These are phyloP conservation scores for Hydropotes inermis DNA, from an alignment of 2,113 vertebrate genomes.

Conservation along the genomic window DNA sequence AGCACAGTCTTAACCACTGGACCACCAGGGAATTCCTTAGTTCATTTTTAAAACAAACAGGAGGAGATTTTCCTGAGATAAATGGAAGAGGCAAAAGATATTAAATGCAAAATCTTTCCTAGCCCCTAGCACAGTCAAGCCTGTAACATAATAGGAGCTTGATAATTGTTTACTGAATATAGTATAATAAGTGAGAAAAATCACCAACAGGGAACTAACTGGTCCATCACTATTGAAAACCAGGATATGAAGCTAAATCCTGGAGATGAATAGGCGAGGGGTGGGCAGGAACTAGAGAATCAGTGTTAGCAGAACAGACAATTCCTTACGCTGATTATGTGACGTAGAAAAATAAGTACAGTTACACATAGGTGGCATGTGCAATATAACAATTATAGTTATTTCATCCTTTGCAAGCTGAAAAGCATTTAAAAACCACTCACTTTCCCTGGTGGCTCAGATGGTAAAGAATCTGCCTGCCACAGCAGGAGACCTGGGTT, in stretches of 20 bases:
- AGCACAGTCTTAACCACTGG: background rate
- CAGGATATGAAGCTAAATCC: slow-evolving; percentile 7
- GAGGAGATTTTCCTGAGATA: background rate
- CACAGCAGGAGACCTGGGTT: background rate
- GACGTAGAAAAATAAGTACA: background rate
- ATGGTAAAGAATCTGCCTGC: background rate
- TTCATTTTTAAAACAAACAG: background rate
- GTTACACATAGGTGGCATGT: background rate
- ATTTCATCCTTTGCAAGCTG: slow-evolving; percentile 20
- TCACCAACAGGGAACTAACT: background rate
- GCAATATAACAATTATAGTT: background rate
- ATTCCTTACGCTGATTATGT: background rate
- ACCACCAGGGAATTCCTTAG: background rate
- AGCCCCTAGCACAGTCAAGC: background rate
- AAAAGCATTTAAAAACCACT: background rate
- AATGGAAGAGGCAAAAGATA: background rate
- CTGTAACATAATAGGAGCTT: background rate
- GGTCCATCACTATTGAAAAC: background rate
- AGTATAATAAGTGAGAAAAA: background rate
- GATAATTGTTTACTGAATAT: slow-evolving; percentile 1
- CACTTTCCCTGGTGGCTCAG: background rate
- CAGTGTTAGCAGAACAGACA: background rate
- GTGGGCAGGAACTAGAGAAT: background rate
- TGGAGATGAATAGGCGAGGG: background rate
- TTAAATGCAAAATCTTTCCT: background rate